A percentile compares a stretch with the other conserved stretches of the same genome.
phyloP scores from a whole-genome alignment of 1,140 invertebrate genomes.

The Cecropterus lyciades region DNA sequence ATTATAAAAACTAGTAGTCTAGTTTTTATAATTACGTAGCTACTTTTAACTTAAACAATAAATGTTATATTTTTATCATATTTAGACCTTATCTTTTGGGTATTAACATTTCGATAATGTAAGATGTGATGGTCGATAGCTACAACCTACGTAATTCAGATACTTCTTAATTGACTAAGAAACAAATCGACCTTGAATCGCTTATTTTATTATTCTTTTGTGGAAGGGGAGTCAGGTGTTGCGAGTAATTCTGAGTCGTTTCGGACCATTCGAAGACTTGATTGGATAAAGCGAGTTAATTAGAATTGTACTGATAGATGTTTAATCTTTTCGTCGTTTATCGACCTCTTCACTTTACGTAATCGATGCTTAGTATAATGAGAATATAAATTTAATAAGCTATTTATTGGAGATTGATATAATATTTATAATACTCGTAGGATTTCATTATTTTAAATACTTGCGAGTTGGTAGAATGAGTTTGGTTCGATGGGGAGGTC shows the following conservation, averaged over 20 bases:
- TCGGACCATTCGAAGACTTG: background rate
- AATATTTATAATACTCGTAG: background rate
- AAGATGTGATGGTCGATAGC: too few relatives aligned
- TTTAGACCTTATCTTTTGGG: too few relatives aligned
- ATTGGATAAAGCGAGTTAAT: background rate
- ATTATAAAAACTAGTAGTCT: too few relatives aligned
- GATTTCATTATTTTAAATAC: too few relatives aligned
- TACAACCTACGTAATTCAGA: too few relatives aligned
- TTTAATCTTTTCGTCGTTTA: background rate
- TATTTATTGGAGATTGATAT: background rate
- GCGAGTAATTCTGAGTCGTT: background rate
- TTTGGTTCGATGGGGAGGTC: too few relatives aligned
- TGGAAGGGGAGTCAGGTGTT: slow-evolving; percentile 1
- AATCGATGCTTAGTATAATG: background rate
- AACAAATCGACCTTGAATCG: background rate
- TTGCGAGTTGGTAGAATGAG: too few relatives aligned
- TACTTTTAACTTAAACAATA: too few relatives aligned
- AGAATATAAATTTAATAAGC: background rate
- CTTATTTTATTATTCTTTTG: background rate
- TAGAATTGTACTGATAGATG: background rate
- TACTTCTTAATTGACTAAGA: background rate
- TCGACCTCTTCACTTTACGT: background rate
- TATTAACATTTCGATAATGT: too few relatives aligned
- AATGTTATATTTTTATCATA: too few relatives aligned
- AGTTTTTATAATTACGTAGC: too few relatives aligned